Percentiles rank a stretch among this genome's conserved stretches.
Evolutionary conservation across 1,140 invertebrate species (phyloP).

Genomic region (Halyomorpha halys): DNA sequence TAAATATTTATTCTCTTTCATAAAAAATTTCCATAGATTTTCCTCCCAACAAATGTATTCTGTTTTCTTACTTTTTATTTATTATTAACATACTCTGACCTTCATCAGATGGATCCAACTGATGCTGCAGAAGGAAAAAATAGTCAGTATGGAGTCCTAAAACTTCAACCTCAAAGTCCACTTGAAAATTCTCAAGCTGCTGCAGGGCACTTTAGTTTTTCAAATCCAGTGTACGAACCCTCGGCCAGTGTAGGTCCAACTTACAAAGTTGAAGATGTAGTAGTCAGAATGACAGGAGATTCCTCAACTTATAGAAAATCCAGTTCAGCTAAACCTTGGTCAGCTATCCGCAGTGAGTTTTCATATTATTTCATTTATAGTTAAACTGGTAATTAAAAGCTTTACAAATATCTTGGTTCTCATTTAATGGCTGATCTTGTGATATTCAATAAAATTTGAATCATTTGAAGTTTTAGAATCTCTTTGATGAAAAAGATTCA

Average conservation of each 20-base stretch:
- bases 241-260: slow-evolving; percentile 41
- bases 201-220: slow-evolving; percentile 50
- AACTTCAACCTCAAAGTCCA: slow-evolving; percentile 38
- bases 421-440: too few relatives aligned
- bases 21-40: too few relatives aligned
- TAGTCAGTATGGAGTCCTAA: slow-evolving; percentile 48
- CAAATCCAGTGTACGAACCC: slow-evolving; percentile 70
- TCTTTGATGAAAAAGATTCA: too few relatives aligned
- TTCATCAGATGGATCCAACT: slow-evolving; percentile 43
- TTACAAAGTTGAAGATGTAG: slow-evolving; percentile 67
- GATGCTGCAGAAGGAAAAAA: slow-evolving; percentile 40
- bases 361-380: neutral
- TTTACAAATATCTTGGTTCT: neutral
- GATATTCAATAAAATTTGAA: too few relatives aligned
- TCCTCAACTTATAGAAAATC: slow-evolving; percentile 31
- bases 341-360: slow-evolving; percentile 51
- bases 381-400: neutral
- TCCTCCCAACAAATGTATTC: too few relatives aligned
- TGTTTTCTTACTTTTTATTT: too few relatives aligned
- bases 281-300: slow-evolving; percentile 47
- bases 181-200: slow-evolving; percentile 24
- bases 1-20: too few relatives aligned
- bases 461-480: too few relatives aligned
- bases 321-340: slow-evolving; percentile 41
- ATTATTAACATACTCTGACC: neutral